Evolutionary conservation across 2,888 invertebrate species (phyloP).

Genomic region (Thereva unica): DNA sequence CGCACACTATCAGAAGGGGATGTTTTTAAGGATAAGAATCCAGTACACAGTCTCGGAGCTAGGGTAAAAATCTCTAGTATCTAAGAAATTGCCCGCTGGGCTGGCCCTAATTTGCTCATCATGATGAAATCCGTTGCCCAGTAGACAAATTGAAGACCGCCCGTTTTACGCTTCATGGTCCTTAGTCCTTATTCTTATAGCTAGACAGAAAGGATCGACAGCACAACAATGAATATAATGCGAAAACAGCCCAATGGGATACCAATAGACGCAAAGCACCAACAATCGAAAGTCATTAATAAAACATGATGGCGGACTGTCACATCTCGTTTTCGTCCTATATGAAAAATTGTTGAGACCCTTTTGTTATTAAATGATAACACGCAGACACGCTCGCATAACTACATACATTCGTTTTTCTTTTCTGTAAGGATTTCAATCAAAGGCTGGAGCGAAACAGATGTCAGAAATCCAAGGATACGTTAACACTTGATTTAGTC

Average conservation of each 20-base stretch:
- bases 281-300: constrained; percentile 30
- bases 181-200: no score
- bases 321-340: not conserved
- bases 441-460: not conserved
- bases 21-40: no score
- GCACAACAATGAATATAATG: not conserved
- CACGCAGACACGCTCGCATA: not conserved
- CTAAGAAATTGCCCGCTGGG: no score
- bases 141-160: no score
- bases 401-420: constrained; percentile 8
- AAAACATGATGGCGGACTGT: constrained; percentile 16
- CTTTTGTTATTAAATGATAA: constrained; percentile 24
- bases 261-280: not conserved
- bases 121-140: no score
- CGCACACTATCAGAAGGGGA: no score
- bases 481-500: constrained; percentile 16
- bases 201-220: no score
- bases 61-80: no score
- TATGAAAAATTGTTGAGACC: constrained; percentile 8
- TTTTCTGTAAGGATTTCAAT: constrained; percentile 15
- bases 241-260: not conserved
- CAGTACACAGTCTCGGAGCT: no score
- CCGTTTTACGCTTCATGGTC: no score
- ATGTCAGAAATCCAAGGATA: not conserved
- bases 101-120: no score